These are phyloP conservation scores for Okapia johnstoni DNA, from an alignment of 2,113 vertebrate genomes.

Conservation along the genomic window DNA sequence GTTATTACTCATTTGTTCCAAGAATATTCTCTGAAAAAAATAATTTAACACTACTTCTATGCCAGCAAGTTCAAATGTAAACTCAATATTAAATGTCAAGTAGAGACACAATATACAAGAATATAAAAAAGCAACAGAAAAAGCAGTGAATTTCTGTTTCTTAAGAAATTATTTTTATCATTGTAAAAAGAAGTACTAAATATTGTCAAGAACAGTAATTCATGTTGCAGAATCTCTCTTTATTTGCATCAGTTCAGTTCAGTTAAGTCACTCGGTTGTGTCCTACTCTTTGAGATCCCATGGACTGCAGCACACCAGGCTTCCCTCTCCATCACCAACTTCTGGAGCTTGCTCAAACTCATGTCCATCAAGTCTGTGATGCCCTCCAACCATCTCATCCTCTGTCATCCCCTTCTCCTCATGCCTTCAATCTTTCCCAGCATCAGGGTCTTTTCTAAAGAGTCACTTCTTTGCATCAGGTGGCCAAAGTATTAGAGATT, in stretches of 20 bases:
- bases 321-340: neutral
- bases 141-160: constrained; percentile 46
- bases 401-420: neutral
- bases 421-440: neutral
- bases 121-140: constrained; percentile 41
- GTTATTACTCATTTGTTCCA: constrained; percentile 9
- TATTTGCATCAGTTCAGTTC: neutral
- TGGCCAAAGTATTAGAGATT: neutral
- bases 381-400: neutral
- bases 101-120: constrained; percentile 60
- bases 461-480: neutral
- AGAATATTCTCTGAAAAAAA: constrained; percentile 21
- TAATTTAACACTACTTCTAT: constrained; percentile 39
- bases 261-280: neutral
- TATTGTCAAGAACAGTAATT: constrained; percentile 5
- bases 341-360: neutral
- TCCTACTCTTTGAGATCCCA: neutral
- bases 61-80: constrained; percentile 52
- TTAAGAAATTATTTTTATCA: constrained; percentile 32
- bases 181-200: neutral
- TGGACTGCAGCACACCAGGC: neutral
- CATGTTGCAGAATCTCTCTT: neutral
- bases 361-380: neutral
- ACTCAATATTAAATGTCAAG: constrained; percentile 46
- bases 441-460: neutral